Evolutionary conservation across 2,797 vertebrate genomes (phyloP).

Genomic region (Megalops cyprinoides): DNA sequence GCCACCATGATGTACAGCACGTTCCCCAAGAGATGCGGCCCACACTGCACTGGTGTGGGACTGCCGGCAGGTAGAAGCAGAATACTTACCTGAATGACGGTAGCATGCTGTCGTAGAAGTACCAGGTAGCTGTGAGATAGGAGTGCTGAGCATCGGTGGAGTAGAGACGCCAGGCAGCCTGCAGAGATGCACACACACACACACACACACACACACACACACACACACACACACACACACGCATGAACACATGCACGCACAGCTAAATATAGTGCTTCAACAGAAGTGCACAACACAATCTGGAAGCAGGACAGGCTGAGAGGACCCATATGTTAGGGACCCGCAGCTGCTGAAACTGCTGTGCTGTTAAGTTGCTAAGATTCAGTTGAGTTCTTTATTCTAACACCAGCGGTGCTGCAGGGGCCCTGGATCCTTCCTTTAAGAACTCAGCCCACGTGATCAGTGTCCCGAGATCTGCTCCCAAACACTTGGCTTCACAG

Average conservation of each 20-base stretch:
- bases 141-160: conserved; percentile 87
- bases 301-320: neutral
- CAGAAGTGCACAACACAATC: neutral
- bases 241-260: neutral
- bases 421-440: neutral
- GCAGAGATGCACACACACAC: conserved; percentile 35
- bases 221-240: conserved; percentile 34
- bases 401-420: neutral
- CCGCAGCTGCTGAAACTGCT: conserved; percentile 1
- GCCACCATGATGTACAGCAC: neutral
- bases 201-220: conserved; percentile 45
- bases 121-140: conserved; percentile 97
- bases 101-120: conserved; percentile 98
- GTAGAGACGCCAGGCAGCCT: conserved; percentile 98
- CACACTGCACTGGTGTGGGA: neutral
- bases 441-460: too few species aligned
- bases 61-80: too few species aligned
- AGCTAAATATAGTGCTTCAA: neutral
- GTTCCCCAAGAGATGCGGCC: neutral
- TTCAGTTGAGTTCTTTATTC: neutral
- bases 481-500: neutral
- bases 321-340: too few species aligned
- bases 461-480: too few species aligned
- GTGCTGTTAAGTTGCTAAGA: conserved; percentile 1
- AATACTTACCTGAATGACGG: conserved; percentile 92